Evolutionary conservation across 1,140 invertebrate species (phyloP), one percentile per base, ranked within the genome.

Genomic region (Drosophila miranda): DNA sequence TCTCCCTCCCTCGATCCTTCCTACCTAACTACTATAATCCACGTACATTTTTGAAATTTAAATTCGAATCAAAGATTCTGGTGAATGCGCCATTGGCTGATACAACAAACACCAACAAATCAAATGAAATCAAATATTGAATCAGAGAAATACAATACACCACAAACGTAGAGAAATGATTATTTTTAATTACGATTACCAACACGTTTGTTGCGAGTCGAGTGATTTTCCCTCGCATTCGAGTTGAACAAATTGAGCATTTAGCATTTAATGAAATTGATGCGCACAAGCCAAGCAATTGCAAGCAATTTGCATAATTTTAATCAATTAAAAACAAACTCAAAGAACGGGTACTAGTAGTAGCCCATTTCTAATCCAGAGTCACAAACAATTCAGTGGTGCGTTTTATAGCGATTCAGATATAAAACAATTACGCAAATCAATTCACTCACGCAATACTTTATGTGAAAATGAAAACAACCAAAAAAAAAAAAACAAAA

Each of bases 371-470:
- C 21, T 52, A 61, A 51, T 44, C 21, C 68, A 61, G 14, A 52
- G 41, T 57, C 34, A 57, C 8, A 62, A 50, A 46, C 50, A 80
- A 86, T 82, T 87, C 64, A 86, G 70, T 87, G 82, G 81, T 86
- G 82, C 82, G 81, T 86, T 87, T 86, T 86, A 87, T 86, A 86
- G 78, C 77, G 66, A 59, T 64, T 74, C 78, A 59, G 82, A 72
- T 75, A 87, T 86, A 81, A 77, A 78, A 86, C 81, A 87, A 77
- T 74, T 64, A 75, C 48, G 69, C 56, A 54, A 75, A 52, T 78
- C 55, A 78, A 82, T 73, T 74, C 70, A 66, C 61, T 75, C 67
- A 72, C 64, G 62, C 57, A 66, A 75, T 81, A 72, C 63, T 56
- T 71, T 60, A 60, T 57, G 68, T 57, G 55, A 53, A 59, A 57